A percentile compares a stretch with the other conserved stretches of the same genome.
Conservation (phyloP, 1,140 invertebrate species). For the Maconellicoccus hirsutus region DNA sequence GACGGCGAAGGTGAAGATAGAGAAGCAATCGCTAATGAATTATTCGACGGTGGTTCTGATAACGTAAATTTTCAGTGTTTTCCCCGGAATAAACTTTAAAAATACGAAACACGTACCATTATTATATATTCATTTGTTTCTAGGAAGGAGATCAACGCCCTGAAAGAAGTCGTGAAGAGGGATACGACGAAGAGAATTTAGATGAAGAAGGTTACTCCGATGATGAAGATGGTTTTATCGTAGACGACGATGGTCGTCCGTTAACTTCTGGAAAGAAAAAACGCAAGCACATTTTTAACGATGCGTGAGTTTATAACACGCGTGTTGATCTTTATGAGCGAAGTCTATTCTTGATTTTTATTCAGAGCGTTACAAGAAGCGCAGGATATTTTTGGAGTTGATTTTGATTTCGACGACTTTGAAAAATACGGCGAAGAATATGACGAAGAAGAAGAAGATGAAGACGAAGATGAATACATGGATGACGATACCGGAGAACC, state of each 20-base stretch:
- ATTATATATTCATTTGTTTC: too few relatives aligned
- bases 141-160: constrained; percentile 69
- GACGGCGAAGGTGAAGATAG: constrained; percentile 61
- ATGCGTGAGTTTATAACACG: constrained; percentile 55
- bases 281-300: constrained; percentile 76
- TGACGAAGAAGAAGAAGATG: constrained; percentile 67
- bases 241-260: constrained; percentile 87
- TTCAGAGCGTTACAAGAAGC: constrained; percentile 85
- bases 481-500: constrained; percentile 38
- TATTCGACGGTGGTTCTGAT: constrained; percentile 67
- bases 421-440: constrained; percentile 77
- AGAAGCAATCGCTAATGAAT: constrained; percentile 73
- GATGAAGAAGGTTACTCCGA: constrained; percentile 71
- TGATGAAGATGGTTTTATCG: constrained; percentile 90
- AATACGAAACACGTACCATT: too few relatives aligned
- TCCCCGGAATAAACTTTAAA: neutral
- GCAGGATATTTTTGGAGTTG: constrained; percentile 97
- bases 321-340: neutral
- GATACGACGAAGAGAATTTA: constrained; percentile 53
- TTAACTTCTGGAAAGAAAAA: constrained; percentile 78
- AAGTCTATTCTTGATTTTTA: neutral
- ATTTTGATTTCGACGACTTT: constrained; percentile 96
- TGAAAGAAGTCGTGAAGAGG: constrained; percentile 50
- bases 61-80: constrained; percentile 50
- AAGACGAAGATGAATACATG: constrained; percentile 58